These are phyloP conservation scores for Holacanthella duospinosa DNA, from an alignment of 2,888 invertebrate genomes.

Conservation along the genomic window DNA sequence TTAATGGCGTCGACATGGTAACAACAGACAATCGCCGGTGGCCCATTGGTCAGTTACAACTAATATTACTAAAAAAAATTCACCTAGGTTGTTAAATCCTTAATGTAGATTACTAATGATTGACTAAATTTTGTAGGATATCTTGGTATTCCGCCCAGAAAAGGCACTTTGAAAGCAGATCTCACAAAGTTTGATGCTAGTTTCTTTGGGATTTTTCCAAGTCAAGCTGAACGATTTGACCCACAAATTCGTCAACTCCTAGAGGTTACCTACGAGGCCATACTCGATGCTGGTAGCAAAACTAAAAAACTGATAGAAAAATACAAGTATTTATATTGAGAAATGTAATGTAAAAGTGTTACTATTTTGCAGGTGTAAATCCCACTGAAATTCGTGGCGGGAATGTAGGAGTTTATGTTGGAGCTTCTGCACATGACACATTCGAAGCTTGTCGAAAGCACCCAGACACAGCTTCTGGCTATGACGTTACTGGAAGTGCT, in stretches of 20 bases:
- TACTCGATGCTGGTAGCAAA: slow-evolving; percentile 74
- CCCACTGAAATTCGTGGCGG: slow-evolving; percentile 45
- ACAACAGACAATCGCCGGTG: background rate
- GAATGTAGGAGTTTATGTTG: slow-evolving; percentile 50
- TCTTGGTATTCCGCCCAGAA: background rate
- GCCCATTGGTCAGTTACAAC: too few species aligned
- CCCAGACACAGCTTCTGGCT: slow-evolving; percentile 44
- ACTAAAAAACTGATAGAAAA: too few species aligned
- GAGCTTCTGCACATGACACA: slow-evolving; percentile 47
- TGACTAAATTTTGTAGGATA: background rate
- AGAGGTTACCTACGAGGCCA: slow-evolving; percentile 80
- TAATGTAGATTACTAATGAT: too few species aligned
- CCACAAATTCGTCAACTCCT: slow-evolving; percentile 80
- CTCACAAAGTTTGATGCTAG: slow-evolving; percentile 71
- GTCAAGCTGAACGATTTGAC: slow-evolving; percentile 85
- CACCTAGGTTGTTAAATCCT: too few species aligned
- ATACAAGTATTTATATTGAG: too few species aligned
- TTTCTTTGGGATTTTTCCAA: slow-evolving; percentile 82
- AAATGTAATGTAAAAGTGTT: too few species aligned
- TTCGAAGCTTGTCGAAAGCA: slow-evolving; percentile 48
- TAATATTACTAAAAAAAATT: too few species aligned
- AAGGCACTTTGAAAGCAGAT: slow-evolving; percentile 39
- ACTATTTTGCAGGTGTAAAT: too few species aligned
- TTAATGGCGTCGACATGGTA: slow-evolving; percentile 46
- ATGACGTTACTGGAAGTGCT: slow-evolving; percentile 49